Base-by-base conservation (phyloP, 2,113 vertebrate genomes). In the Crocuta crocuta region DNA sequence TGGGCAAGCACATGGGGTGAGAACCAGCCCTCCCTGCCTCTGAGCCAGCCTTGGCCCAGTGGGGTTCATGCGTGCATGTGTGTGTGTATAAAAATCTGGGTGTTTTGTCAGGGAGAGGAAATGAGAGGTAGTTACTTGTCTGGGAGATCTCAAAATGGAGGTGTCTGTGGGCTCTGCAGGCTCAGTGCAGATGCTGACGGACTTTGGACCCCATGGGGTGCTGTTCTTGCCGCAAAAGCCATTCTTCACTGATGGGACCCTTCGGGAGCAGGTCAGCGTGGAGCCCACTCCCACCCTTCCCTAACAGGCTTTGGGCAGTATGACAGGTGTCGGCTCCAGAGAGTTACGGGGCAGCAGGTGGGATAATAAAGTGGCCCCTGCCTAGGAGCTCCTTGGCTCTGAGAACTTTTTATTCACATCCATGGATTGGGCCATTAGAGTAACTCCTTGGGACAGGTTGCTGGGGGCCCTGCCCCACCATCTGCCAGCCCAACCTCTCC, bases 151-250 rank as follows among this genome's bases (percentile, higher is more conserved):
- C 79, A 58, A 11, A 45, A 12, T 68, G 28, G 76, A 66, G 66
- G 23, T 91, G 84, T 91, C 50, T 76, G 1, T 94, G 96, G 80
- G 83, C 24, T 86, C 90, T 95, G 35, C 98, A 99, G 99, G 99
- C 84, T 99, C 98, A 50, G 98, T 99, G 94, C 98, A 98, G 96
- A 99, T 99, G 99, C 99, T 99, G 89, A 98, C 99, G 0, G 99
- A 99, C 94, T 99, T 99, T 82, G 99, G 99, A 17, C 99, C 99
- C 81, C 99, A 99, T 12, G 99, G 99, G 87, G 99, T 99, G 50
- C 95, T 99, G 85, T 99, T 99, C 98, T 99, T 99, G 95, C 99
- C 99, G 0, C 99, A 99, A 97, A 99, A 99, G 91, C 99, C 99
- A 0, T 99, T 99, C 98, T 99, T 99, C 97, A 99, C 99, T 0